Base-by-base conservation (phyloP, 2,888 invertebrate species). In the Agrotis exclamationis region DNA sequence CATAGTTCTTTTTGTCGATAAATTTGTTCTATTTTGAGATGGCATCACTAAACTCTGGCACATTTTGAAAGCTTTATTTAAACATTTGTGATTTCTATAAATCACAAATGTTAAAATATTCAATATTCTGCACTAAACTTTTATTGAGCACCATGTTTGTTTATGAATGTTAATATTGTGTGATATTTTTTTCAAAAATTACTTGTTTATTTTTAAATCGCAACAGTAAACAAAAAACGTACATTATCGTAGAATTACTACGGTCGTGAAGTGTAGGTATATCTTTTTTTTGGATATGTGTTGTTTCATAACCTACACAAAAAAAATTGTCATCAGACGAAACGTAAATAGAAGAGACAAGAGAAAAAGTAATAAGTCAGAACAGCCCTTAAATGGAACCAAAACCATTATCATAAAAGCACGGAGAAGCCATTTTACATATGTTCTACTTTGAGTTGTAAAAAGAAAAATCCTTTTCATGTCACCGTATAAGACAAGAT, bases 401-500 rank as follows among this genome's bases (percentile, higher is more conserved):
- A 53, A 48, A 56, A 51, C 54, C 47, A 63, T 60, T 28, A 62
- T 59, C 74, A 33, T 73, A 79, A 79, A 78, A 56, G 50, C 53
- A 39, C 28, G 22, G 6, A 13, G n/a, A 22, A 28, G 33, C 24
- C 48, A 44, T 76, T 58, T 53, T 58, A 44, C 20, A 62, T 39
- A 48, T 47, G 48, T 51, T 57, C 28, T 51, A 51, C 51, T 63
- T 28, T 20, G 45, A 22, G 56, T 59, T 76, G 70, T 51, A 73
- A 67, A 72, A 73, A 56, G 39, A 60, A 79, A 76, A 79, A 67
- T 73, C 39, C n/a, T 79, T 79, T 56, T 48, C 78, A 47, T 76
- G 50, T 72, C 48, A 33, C 20, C 22, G 18, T 28, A 16, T 44
- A 7, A 47, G 11, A 47, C 1, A 7, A 45, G 20, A 22, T 50